Base-by-base conservation (phyloP, 2,888 invertebrate genomes). In the Eudasyphora cyanicolor region DNA sequence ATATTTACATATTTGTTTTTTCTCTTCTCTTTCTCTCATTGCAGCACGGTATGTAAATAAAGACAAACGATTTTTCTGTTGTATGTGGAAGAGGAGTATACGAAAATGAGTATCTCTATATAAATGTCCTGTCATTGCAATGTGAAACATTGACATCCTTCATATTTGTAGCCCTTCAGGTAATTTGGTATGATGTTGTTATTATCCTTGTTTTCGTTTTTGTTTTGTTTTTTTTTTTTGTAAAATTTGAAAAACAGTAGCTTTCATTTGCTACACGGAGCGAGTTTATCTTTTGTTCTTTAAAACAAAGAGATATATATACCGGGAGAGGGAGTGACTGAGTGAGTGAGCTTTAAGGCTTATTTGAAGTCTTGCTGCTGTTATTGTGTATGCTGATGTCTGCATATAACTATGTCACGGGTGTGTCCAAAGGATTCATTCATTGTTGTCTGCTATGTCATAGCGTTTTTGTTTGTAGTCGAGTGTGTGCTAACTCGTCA, bases 401-500 rank as follows among this genome's bases (percentile, higher is more conserved):
- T 27, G 27, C 27, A 24, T 24, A 24, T 64, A 64, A 38, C 38
- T 67, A 42, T 67, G 67, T 67, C 67, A 67, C 42, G 67, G 67
- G 64, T 64, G 64, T 35, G 17, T 64, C 8, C 19, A 17, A 64
- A 17, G 21, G 17, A 64, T 64, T 67, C 67, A 12, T 67, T n/a
- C n/a, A n/a, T n/a, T n/a, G n/a, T n/a, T 19, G 24, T 42, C 7
- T 64, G 19, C n/a, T 64, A 2, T 32, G 32, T 32, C 19, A 29
- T 64, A n/a, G 35, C 12, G 35, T 35, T 12, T 51, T 51, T 29
- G 35, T 78, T 62, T 62, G 62, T 71, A 27, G 10, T 51, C 19
- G 38, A 67, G 67, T 64, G 64, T 67, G 79, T 73, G n/a, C n/a
- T 73, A 73, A 73, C 73, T 79, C 67, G 51, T 51, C 67, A 64